Base-by-base conservation (phyloP, 2,888 invertebrate genomes). In the Melikaiella ostensackeni region DNA sequence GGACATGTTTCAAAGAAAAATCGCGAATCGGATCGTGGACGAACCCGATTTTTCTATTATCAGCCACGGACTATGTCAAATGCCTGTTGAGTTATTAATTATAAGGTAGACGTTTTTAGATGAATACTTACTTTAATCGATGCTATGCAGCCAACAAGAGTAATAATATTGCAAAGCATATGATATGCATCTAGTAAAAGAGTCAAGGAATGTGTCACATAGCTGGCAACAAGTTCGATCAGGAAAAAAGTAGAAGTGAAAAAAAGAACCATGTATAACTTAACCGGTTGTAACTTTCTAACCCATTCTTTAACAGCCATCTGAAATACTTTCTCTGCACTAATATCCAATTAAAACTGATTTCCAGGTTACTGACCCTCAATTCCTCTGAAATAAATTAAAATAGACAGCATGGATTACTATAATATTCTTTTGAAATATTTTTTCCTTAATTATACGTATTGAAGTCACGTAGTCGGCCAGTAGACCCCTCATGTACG, bases 151-250 rank as follows among this genome's bases (percentile, higher is more conserved):
- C 97, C 96, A 61, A 94, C 92, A 76, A 98, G 94, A 13, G 98
- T 97, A 76, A 98, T 95, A 55, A 98, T 96, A 89, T 98, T 97
- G 91, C 98, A 98, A 75, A 99, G 94, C 94, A 98, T 97, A 92
- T 98, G 98, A 92, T 98, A 98, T 13, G 98, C 96, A 91, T 98
- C 97, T 84, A 98, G 96, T 70, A 98, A 94, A 16, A 98, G 93
- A 0, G 98, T 98, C 74, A 98, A 94, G 0, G 98, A 97, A 92
- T 98, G 97, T 2, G 98, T 97, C 85, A 97, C 93, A 91, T 98
- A 97, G 80, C 98, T 97, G 11, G 97, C 95, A 83, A 96, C 94
- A 85, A 98, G 93, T 89, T 98, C 96, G 5, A 96, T 95, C 83
- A 96, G 92, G 92, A 98, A 98, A 86, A 96, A 96, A 74, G 94